These are phyloP conservation scores for Sussaba pulchella DNA, from an alignment of 2,888 invertebrate genomes.

Conservation along the genomic window DNA sequence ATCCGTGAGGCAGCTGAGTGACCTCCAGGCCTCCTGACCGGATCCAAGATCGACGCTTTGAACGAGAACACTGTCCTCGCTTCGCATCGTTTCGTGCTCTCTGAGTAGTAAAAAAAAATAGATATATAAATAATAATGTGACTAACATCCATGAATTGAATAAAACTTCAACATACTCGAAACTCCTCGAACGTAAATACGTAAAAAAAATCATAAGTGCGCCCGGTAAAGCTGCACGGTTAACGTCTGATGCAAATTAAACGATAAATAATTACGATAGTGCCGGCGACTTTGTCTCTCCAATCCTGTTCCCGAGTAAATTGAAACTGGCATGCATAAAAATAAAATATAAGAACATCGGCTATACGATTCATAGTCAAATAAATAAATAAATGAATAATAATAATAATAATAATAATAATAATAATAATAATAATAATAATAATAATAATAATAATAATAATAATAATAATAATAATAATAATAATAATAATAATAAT, in stretches of 20 bases:
- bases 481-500: too few relatives aligned
- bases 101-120: conserved; percentile 63
- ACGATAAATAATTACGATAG: conserved; percentile 73
- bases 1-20: conserved; percentile 93
- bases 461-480: too few relatives aligned
- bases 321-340: conserved; percentile 74
- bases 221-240: not conserved
- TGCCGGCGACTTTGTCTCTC: conserved; percentile 66
- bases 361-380: conserved; percentile 50
- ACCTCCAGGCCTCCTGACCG: conserved; percentile 91
- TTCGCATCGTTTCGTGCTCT: conserved; percentile 78
- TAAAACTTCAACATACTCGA: not conserved
- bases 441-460: too few relatives aligned
- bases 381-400: too few relatives aligned
- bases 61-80: conserved; percentile 85
- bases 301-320: conserved; percentile 68
- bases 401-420: too few relatives aligned
- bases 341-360: conserved; percentile 58
- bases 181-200: not conserved
- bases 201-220: conserved; percentile 2
- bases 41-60: conserved; percentile 85
- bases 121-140: not conserved
- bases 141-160: not conserved
- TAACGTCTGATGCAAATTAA: conserved; percentile 32
- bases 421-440: too few relatives aligned